phyloP scores from a whole-genome alignment of 2,113 vertebrate genomes.

The Xenus cinereus region DNA sequence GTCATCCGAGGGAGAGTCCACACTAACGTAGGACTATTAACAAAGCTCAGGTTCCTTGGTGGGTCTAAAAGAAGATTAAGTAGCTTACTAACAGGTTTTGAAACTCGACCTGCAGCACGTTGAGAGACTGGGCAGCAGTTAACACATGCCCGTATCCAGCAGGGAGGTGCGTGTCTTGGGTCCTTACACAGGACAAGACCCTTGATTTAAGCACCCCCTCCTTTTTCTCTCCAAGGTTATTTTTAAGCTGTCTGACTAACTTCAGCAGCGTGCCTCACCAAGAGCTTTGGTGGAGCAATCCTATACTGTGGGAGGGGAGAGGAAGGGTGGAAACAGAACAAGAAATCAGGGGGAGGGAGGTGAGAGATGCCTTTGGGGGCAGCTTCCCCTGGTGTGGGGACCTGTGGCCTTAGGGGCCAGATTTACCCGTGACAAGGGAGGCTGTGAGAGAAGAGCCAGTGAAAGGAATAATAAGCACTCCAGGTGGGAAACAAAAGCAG shows the following conservation, averaged over 20 bases:
- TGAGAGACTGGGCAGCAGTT: not conserved
- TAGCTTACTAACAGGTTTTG: not conserved
- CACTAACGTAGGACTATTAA: not conserved
- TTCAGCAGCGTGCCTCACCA: not conserved
- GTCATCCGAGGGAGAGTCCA: not conserved
- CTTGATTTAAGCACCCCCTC: not conserved
- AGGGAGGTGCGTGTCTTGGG: not conserved
- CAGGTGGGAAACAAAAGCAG: constrained; percentile 1
- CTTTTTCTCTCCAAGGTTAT: not conserved
- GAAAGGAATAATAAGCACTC: not conserved
- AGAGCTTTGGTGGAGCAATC: not conserved
- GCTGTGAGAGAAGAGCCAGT: not conserved
- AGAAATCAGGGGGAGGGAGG: not conserved
- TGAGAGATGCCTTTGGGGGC: not conserved
- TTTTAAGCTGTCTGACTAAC: not conserved
- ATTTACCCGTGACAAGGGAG: not conserved
- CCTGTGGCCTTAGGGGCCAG: not conserved
- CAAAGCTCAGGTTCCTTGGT: not conserved
- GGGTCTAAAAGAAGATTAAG: not conserved
- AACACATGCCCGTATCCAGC: not conserved
- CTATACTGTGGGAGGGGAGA: accelerated
- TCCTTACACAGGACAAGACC: not conserved
- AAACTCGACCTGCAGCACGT: not conserved
- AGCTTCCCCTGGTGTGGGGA: not conserved
- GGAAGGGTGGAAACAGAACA: not conserved